phyloP scores from a whole-genome alignment of 2,888 invertebrate genomes.

The Tipula vernalis region DNA sequence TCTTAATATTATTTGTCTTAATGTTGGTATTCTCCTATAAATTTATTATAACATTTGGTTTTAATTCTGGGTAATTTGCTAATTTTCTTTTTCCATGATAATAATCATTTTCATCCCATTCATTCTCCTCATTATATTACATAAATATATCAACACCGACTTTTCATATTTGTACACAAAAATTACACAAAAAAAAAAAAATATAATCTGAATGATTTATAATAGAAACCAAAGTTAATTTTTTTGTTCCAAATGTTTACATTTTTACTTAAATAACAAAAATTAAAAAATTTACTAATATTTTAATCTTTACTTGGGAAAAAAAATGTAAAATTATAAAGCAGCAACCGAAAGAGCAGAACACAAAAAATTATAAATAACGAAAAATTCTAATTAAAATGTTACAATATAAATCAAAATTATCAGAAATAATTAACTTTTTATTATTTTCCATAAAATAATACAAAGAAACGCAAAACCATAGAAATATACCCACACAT shows the following conservation, averaged over 20 bases:
- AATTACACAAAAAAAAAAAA: neutral
- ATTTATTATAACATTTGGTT: neutral
- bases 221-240: neutral
- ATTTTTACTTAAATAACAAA: neutral
- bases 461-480: neutral
- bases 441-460: neutral
- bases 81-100: neutral
- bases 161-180: neutral
- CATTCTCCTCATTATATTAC: neutral
- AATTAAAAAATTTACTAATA: neutral
- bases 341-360: neutral
- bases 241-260: neutral
- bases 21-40: neutral
- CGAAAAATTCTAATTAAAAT: neutral
- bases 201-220: neutral
- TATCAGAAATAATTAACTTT: constrained; percentile 4
- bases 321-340: neutral
- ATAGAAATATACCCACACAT: neutral
- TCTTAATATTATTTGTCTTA: neutral
- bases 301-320: neutral
- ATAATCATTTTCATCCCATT: neutral
- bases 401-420: neutral
- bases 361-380: neutral
- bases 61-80: neutral
- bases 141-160: neutral